Base-by-base conservation (phyloP, 2,113 vertebrate species). In the Solenodon paradoxus region DNA sequence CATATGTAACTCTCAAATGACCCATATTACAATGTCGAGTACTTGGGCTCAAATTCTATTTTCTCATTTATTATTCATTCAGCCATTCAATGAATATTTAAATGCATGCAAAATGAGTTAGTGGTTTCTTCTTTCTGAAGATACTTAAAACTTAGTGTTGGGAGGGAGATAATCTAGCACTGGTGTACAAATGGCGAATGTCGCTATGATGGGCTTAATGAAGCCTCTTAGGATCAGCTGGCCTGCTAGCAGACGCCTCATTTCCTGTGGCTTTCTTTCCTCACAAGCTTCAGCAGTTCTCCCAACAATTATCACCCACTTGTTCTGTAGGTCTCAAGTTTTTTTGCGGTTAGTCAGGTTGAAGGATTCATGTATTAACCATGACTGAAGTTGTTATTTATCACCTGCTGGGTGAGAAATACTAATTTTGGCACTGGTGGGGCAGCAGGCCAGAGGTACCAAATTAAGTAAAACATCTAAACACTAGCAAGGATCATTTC, bases 391-490 rank as follows among this genome's bases (percentile, higher is more conserved):
- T 98, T 99, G 98, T 99, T 99, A 99, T 99, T 99, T 98, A 99
- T 99, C 99, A 99, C 98, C 98, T 99, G 98, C 98, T 98, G 97
- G 98, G 98, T 98, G 98, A 98, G 98, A 99, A 99, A 99, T 99
- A 98, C 99, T 99, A 99, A 99, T 99, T 99, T 99, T 98, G 98
- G 98, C 98, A 98, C 97, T 98, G 98, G 98, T 99, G 98, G 98
- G 99, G 98, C 98, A 99, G 98, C 98, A 98, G 99, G 98, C 98
- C 98, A 99, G 98, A 99, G 98, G 98, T 98, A 98, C 98, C 98
- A 99, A 99, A 99, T 99, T 99, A 99, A 99, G 98, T 99, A 99
- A 99, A 99, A 99, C 98, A 98, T 99, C 98, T 99, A 98, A 99
- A 99, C 98, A 98, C 98, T 97, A 96, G 96, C 97, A 98, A 99